These are phyloP conservation scores for Stenolophus ochropezus DNA, from an alignment of 2,888 invertebrate species.

Conservation along the genomic window DNA sequence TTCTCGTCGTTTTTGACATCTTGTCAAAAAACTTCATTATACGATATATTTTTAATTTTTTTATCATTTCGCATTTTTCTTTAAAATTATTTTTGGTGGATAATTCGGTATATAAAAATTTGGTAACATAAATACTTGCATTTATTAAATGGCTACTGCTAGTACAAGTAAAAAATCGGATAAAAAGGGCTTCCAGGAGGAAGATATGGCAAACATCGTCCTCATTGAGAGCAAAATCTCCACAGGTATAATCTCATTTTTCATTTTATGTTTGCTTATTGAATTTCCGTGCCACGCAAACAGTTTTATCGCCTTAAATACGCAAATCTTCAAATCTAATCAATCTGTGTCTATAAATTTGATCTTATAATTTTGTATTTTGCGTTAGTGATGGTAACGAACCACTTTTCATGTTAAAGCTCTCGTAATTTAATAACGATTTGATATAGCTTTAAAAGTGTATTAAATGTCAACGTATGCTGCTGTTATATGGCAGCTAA, in stretches of 20 bases:
- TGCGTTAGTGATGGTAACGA: neutral
- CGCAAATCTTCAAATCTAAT: neutral
- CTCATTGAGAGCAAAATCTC: slow-evolving; percentile 36
- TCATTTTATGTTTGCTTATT: neutral
- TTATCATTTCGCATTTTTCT: slow-evolving; percentile 7
- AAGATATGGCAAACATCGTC: slow-evolving; percentile 43
- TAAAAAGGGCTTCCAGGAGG: slow-evolving; percentile 25
- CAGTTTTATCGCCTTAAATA: neutral
- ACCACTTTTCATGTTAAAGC: neutral
- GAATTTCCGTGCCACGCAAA: neutral
- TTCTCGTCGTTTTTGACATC: slow-evolving; percentile 18
- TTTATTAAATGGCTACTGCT: slow-evolving; percentile 10
- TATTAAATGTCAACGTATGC: slow-evolving; percentile 6
- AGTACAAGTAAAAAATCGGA: slow-evolving; percentile 48
- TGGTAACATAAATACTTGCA: neutral
- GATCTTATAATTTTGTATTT: slow-evolving; percentile 5
- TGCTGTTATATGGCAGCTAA: slow-evolving; percentile 2
- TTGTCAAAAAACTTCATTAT: slow-evolving; percentile 41
- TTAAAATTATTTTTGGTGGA: slow-evolving; percentile 35
- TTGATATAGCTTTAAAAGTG: neutral
- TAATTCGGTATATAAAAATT: neutral
- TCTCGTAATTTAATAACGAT: slow-evolving; percentile 2
- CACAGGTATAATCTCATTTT: slow-evolving; percentile 25
- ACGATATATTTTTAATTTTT: slow-evolving; percentile 26
- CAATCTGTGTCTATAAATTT: neutral